phyloP scores from a whole-genome alignment of 2,888 invertebrate species.

The Diogma glabrata region DNA sequence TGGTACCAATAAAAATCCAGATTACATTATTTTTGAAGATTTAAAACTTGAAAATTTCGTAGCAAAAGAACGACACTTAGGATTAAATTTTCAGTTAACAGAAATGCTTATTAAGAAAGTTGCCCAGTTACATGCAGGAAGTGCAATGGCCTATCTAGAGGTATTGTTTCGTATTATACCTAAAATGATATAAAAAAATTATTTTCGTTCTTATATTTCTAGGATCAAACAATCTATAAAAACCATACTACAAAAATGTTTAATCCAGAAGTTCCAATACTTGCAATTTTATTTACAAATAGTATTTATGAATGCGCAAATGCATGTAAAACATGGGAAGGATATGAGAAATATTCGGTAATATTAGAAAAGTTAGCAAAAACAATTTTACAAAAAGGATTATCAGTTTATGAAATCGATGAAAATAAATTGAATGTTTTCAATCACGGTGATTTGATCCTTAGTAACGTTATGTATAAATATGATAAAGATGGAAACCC shows the following conservation, averaged over 20 bases:
- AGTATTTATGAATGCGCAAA: no score
- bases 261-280: background rate
- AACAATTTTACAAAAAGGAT: background rate
- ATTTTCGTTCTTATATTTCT: no score
- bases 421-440: background rate
- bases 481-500: slow-evolving; percentile 26
- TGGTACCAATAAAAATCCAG: background rate
- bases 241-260: background rate
- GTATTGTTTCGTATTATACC: no score
- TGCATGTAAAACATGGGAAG: background rate
- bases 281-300: background rate
- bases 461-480: slow-evolving; percentile 34
- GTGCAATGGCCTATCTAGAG: background rate
- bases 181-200: no score
- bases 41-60: background rate
- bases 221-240: no score
- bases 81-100: slow-evolving; percentile 3
- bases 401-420: background rate
- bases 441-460: slow-evolving; percentile 35
- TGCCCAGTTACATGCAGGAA: background rate
- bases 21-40: slow-evolving; percentile 2
- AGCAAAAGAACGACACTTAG: background rate
- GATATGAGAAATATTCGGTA: background rate
- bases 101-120: background rate
- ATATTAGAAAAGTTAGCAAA: background rate